Base-by-base conservation (phyloP, 1,140 invertebrate species). In the Procambarus virginalis region DNA sequence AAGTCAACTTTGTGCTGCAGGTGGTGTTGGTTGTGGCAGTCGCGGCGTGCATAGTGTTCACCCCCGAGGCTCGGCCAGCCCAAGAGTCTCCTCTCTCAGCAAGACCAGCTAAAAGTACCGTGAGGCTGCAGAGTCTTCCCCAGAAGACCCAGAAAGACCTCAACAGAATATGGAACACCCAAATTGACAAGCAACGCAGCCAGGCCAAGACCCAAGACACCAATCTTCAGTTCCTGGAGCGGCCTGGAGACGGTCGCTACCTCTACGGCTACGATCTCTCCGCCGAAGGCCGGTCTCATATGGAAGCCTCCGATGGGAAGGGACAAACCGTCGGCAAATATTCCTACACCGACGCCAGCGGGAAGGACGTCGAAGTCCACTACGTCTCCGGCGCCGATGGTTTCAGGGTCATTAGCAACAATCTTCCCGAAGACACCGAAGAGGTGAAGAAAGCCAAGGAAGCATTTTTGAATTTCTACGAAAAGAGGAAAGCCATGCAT, bases 261-360 rank as follows among this genome's bases (percentile, higher is more conserved):
- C 46, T 88, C 45, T 92, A 89, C 48, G 91, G 91, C 17, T 91
- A 88, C 70, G 78, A 81, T 6, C 60, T 60, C 2, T 73, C 73
- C 34, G 51, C 46, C 12, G 86, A 90, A n/a, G 82, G 84, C 17
- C 84, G 73, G 10, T 82, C 77, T 5, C 89, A 90, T n/a, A 12
- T 92, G 34, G 84, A 92, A 58, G 91, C 91, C 12, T 91, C 88
- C 64, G 84, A 92, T 49, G 91, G 91, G 3, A 84, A 86, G 68
- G 91, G 91, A 9, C 84, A 91, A 49, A 92, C 91, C 14, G 81
- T 92, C 8, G 91, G 91, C 1, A 84, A 88, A n/a, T 92, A 92
- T 81, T 80, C 91, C 0, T 92, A 92, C 55, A 85, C 83, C 2
- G 91, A 92, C 60, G 46, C 91, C 10, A 82, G 80, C 6, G 91